Evolutionary conservation across 1,140 invertebrate species (phyloP).

Genomic region (Agrypnia vestita): DNA sequence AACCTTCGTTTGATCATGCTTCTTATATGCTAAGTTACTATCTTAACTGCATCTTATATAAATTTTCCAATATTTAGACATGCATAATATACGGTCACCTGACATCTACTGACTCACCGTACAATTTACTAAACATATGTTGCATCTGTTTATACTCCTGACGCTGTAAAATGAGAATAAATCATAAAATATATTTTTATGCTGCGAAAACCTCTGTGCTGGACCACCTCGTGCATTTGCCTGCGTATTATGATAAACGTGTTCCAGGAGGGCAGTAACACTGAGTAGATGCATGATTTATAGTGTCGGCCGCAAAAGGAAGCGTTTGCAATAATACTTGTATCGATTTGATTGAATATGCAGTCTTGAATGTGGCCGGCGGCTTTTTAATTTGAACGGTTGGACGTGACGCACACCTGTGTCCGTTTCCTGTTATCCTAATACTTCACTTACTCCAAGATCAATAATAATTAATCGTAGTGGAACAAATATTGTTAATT

Average conservation of each 20-base stretch:
- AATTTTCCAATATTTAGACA: no score
- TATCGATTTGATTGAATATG: slow-evolving; percentile 53
- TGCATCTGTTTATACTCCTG: no score
- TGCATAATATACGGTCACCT: no score
- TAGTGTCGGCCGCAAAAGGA: slow-evolving; percentile 29
- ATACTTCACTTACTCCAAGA: slow-evolving; percentile 27
- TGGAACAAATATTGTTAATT: no score
- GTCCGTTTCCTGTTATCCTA: slow-evolving; percentile 53
- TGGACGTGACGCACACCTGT: slow-evolving; percentile 56
- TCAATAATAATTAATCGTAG: slow-evolving; percentile 11
- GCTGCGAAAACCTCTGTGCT: no score
- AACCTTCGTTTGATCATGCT: no score
- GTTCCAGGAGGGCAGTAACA: slow-evolving; percentile 10
- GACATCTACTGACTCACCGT: no score
- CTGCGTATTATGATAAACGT: not conserved
- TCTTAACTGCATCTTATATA: no score
- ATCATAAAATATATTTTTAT: no score
- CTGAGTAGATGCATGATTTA: slow-evolving; percentile 31
- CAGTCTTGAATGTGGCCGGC: slow-evolving; percentile 50
- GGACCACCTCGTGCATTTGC: not conserved
- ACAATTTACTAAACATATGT: no score
- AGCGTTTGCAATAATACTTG: slow-evolving; percentile 42
- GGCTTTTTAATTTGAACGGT: slow-evolving; percentile 49
- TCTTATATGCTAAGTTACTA: no score
- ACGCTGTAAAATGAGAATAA: no score